These are phyloP conservation scores for Anolis apletophallus DNA, from an alignment of 2,797 vertebrate genomes.

Conservation along the genomic window DNA sequence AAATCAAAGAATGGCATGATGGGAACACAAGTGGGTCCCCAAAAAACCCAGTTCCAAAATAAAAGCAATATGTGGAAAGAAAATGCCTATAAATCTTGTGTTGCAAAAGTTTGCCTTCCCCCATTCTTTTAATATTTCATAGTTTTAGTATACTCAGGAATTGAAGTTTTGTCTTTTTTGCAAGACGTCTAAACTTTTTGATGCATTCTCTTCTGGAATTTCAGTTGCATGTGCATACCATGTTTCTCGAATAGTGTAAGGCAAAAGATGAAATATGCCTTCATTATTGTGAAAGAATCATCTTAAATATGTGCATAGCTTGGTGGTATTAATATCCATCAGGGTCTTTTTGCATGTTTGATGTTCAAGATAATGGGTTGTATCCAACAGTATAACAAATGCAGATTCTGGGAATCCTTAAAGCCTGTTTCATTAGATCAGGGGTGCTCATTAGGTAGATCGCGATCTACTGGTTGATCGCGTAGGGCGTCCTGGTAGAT, in stretches of 20 bases:
- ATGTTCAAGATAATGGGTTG: background rate
- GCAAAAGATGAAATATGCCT: background rate
- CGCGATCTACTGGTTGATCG: no score
- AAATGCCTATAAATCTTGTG: background rate
- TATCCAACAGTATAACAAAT: background rate
- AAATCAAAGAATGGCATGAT: constrained; percentile 30
- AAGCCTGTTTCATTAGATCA: background rate
- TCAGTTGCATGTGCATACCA: background rate
- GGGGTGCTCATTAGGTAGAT: no score
- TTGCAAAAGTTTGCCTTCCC: no score
- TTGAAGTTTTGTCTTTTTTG: no score
- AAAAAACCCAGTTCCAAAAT: background rate
- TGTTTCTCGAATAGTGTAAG: background rate
- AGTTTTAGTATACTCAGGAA: no score
- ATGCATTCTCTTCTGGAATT: background rate
- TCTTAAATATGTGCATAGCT: background rate
- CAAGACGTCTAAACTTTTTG: no score
- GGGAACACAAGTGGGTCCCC: constrained; percentile 23
- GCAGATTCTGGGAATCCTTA: no score
- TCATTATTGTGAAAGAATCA: background rate
- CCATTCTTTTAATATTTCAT: no score
- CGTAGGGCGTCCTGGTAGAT: no score
- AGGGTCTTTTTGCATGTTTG: background rate
- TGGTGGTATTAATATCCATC: background rate
- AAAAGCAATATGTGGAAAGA: background rate